Base-by-base conservation (phyloP, 92 coral and sea anemone species). In the Plumapathes pennacea region DNA sequence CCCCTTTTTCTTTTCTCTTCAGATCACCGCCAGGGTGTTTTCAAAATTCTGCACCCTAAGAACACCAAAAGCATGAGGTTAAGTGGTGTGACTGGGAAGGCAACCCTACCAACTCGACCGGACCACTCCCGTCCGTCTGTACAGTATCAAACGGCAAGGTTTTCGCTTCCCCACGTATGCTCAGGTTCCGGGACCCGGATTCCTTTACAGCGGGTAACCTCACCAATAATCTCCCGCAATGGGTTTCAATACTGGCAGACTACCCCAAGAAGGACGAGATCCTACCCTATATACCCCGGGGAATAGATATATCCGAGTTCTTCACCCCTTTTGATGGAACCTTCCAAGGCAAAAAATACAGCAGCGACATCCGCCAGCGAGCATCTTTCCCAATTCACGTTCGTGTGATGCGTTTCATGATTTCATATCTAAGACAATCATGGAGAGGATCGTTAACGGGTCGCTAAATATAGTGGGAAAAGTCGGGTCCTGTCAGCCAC, bases 91-190 rank as follows among this genome's bases (percentile, higher is more conserved):
- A 27, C 14, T 52, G 56, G 56, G 56, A 52, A 52, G 38, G 38
- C 12, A 27, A 52, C 28, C 38, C 58, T 14, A 26, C 58, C 2
- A n/a, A 1, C 19, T n/a, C 23, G 38, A 25, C 58, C 58, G 64
- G 74, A 2, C 74, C 74, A 25, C 38, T 52, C 24, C 74, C 74
- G 33, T 53, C 74, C 52, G 12, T 38, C n/a, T 4, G 53, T 2
- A 51, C 40, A 53, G 74, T 66, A 15, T 1, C 74, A 5, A 12
- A 13, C 8, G 63, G 63, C 36, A 29, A 27, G 5, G 15, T 66
- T 20, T 40, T 33, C 26, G 62, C 74, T 24, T 33, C 50, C 37
- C 74, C 64, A 10, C 23, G 4, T 0, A 33, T 27, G 22, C 23
- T 66, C 21, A 13, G 21, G 2, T 66, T 66, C 40, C 33, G 74